phyloP scores from a whole-genome alignment of 2,888 invertebrate genomes.

The Lottia scabra region DNA sequence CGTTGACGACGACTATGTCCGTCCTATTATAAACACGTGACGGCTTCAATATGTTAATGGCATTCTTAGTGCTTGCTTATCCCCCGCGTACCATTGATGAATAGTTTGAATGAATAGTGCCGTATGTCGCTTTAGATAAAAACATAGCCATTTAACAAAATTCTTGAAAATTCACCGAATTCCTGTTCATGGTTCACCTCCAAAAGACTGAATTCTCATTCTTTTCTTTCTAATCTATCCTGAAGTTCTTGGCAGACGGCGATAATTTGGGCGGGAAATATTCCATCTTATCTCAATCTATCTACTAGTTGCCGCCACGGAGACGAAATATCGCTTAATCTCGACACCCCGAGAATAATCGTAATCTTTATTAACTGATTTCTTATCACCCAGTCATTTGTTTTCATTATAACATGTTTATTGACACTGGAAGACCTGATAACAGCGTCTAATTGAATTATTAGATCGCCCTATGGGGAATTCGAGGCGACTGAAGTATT shows the following conservation, averaged over 20 bases:
- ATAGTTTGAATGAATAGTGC: too few species aligned
- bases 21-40: too few species aligned
- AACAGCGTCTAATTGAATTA: background rate
- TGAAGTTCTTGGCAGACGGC: slow-evolving; percentile 5
- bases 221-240: background rate
- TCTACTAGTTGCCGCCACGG: background rate
- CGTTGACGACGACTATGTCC: too few species aligned
- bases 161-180: background rate
- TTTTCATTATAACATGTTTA: background rate
- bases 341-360: background rate
- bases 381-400: slow-evolving; percentile 1
- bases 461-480: background rate
- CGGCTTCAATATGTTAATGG: too few species aligned
- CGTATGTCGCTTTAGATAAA: background rate
- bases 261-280: slow-evolving; percentile 2
- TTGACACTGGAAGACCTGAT: slow-evolving; percentile 1
- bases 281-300: background rate
- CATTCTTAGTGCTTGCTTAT: too few species aligned
- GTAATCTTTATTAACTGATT: slow-evolving; percentile 1
- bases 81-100: too few species aligned
- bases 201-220: background rate
- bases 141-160: background rate
- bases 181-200: background rate
- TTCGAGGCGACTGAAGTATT: too few species aligned
- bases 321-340: slow-evolving; percentile 1